phyloP scores from a whole-genome alignment of 1,140 invertebrate genomes.

The Cydia splendana region DNA sequence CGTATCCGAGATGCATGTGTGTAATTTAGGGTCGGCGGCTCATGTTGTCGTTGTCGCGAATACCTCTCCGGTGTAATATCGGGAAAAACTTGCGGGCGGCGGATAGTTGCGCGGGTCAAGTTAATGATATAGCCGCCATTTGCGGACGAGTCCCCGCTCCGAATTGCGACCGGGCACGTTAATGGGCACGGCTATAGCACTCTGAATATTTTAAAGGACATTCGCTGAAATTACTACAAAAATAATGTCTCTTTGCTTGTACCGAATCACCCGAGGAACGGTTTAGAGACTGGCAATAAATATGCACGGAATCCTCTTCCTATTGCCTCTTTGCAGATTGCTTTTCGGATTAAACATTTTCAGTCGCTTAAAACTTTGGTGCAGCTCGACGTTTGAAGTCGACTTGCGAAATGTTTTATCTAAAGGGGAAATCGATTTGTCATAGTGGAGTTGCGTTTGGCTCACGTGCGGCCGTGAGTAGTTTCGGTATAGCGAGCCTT shows the following conservation, averaged over 20 bases:
- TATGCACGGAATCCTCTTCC: constrained; percentile 73
- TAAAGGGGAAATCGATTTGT: constrained; percentile 49
- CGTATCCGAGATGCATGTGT: constrained; percentile 35
- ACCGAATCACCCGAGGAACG: constrained; percentile 77
- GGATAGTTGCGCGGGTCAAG: constrained; percentile 77
- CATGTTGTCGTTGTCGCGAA: constrained; percentile 45
- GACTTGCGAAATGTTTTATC: constrained; percentile 32
- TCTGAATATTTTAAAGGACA: constrained; percentile 80
- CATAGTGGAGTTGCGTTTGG: constrained; percentile 53
- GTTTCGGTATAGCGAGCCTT: constrained; percentile 61
- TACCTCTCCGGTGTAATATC: constrained; percentile 72
- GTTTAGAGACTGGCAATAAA: constrained; percentile 74
- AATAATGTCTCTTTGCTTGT: constrained; percentile 78
- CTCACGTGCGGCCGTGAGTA: constrained; percentile 59
- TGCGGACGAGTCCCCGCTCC: constrained; percentile 69
- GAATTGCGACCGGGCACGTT: constrained; percentile 76
- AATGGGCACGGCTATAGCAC: constrained; percentile 73
- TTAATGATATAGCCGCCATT: constrained; percentile 78
- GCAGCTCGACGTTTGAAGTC: constrained; percentile 31
- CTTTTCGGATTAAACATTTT: constrained; percentile 69
- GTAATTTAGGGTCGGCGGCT: constrained; percentile 28
- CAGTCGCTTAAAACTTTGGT: constrained; percentile 41
- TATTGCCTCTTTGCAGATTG: constrained; percentile 71
- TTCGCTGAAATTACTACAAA: constrained; percentile 79
- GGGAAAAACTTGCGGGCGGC: constrained; percentile 71